Evolutionary conservation across 2,797 vertebrate genomes (phyloP), one percentile per base, ranked within the genome.

Genomic region (Coregonus sp.): DNA sequence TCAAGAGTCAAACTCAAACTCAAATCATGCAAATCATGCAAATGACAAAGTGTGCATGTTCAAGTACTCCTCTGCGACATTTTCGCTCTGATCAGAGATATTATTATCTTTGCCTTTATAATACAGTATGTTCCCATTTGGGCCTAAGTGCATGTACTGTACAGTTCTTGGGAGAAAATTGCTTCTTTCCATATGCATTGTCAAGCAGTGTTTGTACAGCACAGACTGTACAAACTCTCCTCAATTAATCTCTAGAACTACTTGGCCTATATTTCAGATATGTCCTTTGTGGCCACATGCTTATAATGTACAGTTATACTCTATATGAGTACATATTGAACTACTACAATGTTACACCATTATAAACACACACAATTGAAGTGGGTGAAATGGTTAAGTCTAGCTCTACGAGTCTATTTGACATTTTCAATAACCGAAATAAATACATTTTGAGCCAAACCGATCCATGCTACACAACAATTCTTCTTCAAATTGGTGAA

Each of bases 1-100:
- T 70, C 81, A 63, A 76, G 82, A 59, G 29, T 86, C 84, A 83
- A 85, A 33, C 31, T 1, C 12, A 66, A 31, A 66, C 65, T 4
- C 11, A 15, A 31, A 66, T 31, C 3, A 66, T 66, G 25, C 11
- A 15, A 31, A 66, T 31, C 3, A 66, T 66, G 25, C 29, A 66
- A 29, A 66, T 20, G 0, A 59, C 56, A 20, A 16, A 59, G 1
- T 59, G 6, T 59, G 56, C 5, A 59, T 66, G 65, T 66, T 31
- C 25, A 31, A 31, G 65, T 31, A 31, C 20, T 31, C 5, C 31
- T 31, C 9, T 66, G 65, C 20, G 29, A 66, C 65, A 66, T 66
- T 31, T 16, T 25, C 11, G 12, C 11, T 47, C 40, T 31, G 6
- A 59, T 59, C n/a, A 56, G 52, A 56, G 52, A 54, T 4, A 18